Evolutionary conservation across 2,888 invertebrate genomes (phyloP).

Genomic region (Alloscopus bannaensis): DNA sequence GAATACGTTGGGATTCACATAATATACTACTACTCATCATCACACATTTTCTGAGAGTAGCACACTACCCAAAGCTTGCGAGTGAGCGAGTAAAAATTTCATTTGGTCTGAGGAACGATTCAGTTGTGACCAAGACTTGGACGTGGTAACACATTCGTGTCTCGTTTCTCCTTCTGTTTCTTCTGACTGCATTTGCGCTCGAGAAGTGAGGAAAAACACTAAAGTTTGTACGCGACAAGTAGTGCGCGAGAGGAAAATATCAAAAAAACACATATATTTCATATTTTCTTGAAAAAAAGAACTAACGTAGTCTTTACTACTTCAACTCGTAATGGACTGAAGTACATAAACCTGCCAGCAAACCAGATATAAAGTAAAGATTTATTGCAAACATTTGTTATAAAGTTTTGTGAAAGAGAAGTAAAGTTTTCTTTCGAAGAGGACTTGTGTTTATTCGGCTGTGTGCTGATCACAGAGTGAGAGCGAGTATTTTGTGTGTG

Average conservation of each 20-base stretch:
- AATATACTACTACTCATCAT: conserved; percentile 6
- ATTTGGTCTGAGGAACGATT: conserved; percentile 64
- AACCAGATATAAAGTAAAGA: conserved; percentile 53
- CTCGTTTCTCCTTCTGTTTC: conserved; percentile 4
- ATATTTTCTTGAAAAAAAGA: conserved; percentile 9
- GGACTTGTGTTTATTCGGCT: conserved; percentile 2
- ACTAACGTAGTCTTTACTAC: too few relatives aligned
- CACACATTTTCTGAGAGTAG: neutral
- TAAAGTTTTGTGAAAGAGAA: conserved; percentile 19
- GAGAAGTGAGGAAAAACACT: conserved; percentile 13
- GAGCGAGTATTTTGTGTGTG: neutral
- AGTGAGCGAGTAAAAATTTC: conserved; percentile 34
- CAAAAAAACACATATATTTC: conserved; percentile 8
- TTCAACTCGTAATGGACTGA: too few relatives aligned
- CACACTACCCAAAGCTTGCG: neutral
- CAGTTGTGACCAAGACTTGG: conserved; percentile 61
- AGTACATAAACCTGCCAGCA: conserved; percentile 49
- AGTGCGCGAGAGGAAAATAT: conserved; percentile 24
- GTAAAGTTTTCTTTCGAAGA: too few relatives aligned
- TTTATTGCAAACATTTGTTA: conserved; percentile 52
- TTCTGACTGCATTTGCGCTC: neutral
- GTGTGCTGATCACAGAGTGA: neutral
- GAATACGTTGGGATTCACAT: neutral
- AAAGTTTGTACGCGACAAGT: neutral
- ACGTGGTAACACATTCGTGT: conserved; percentile 56